These are phyloP conservation scores for Dufourea novaeangliae DNA, from an alignment of 1,140 invertebrate species.

Conservation along the genomic window DNA sequence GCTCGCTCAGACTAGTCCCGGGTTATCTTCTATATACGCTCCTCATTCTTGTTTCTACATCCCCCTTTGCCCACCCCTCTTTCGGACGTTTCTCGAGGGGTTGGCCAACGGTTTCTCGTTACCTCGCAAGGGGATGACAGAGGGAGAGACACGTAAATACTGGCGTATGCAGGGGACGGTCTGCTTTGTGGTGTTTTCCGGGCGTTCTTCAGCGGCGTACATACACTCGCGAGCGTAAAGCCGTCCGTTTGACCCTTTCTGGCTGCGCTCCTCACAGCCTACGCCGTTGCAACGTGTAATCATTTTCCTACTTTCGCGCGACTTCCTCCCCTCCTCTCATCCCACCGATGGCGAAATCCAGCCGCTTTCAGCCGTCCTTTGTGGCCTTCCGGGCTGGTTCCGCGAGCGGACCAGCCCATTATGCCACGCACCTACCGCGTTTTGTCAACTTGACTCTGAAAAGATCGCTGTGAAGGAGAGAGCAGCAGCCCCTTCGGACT, in stretches of 20 bases:
- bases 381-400: conserved; percentile 45
- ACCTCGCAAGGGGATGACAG: conserved; percentile 49
- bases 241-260: conserved; percentile 46
- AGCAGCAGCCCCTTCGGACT: conserved; percentile 30
- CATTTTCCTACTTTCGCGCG: conserved; percentile 37
- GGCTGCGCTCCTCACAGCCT: neutral
- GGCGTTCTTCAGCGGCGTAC: neutral
- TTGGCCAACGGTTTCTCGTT: conserved; percentile 63
- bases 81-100: conserved; percentile 33
- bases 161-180: conserved; percentile 1
- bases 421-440: conserved; percentile 57
- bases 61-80: too few species aligned
- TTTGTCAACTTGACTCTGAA: conserved; percentile 48
- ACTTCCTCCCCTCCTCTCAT: conserved; percentile 1
- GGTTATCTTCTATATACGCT: neutral
- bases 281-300: conserved; percentile 35
- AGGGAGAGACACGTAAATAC: neutral
- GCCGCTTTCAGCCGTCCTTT: conserved; percentile 37
- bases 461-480: conserved; percentile 28
- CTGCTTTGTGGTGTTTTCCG: conserved; percentile 39
- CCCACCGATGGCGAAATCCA: conserved; percentile 17
- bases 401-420: conserved; percentile 42
- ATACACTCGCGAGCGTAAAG: conserved; percentile 10
- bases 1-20: neutral
- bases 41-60: neutral